These are phyloP conservation scores for Campylorhamphus procurvoides DNA, from an alignment of 2,113 vertebrate species.

Conservation along the genomic window DNA sequence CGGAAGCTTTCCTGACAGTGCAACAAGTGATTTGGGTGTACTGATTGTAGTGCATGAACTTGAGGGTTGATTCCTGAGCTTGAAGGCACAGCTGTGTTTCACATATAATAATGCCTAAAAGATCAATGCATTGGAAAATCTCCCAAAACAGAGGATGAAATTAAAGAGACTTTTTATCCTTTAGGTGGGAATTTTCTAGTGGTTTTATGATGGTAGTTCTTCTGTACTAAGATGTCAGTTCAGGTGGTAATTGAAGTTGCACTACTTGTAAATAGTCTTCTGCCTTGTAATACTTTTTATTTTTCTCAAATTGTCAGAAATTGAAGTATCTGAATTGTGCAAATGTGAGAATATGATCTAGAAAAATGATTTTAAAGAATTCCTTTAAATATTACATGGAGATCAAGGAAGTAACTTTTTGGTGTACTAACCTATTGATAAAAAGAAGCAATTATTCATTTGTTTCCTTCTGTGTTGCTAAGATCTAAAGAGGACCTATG, in stretches of 20 bases:
- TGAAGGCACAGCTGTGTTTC: background rate
- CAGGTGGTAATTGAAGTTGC: background rate
- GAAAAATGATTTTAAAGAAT: background rate
- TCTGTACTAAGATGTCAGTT: background rate
- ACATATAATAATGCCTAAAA: background rate
- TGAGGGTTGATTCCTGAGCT: background rate
- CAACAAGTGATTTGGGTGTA: background rate
- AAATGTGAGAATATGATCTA: background rate
- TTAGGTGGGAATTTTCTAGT: background rate
- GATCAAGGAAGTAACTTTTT: background rate
- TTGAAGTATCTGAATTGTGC: background rate
- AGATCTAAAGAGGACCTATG: background rate
- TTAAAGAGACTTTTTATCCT: background rate
- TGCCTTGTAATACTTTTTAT: background rate
- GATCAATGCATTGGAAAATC: background rate
- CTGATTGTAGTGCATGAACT: background rate
- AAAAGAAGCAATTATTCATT: background rate
- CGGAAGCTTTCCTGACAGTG: background rate
- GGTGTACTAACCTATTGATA: background rate
- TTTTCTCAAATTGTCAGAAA: background rate
- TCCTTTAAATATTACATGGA: background rate
- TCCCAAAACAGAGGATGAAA: background rate
- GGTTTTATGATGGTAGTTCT: background rate
- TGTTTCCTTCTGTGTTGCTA: background rate
- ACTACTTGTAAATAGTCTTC: background rate